Conservation (phyloP, 2,797 vertebrate species). For the Enteromius anoplus region DNA sequence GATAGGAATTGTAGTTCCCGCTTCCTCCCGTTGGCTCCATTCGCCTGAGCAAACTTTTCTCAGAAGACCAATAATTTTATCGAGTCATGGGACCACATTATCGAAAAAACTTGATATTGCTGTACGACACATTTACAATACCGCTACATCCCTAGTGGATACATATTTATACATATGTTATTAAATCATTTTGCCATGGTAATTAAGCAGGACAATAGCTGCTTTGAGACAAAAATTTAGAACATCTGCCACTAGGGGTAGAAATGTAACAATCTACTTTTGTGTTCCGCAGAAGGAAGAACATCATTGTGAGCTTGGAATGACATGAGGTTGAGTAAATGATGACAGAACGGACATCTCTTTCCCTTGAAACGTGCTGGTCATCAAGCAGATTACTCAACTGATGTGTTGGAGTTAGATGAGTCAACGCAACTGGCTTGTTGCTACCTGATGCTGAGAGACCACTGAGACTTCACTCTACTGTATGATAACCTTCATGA, state of each 20-base stretch:
- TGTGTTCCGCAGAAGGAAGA: neutral
- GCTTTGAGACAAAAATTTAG: neutral
- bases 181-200: neutral
- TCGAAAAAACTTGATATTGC: too few species aligned
- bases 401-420: neutral
- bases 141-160: too few species aligned
- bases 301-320: neutral
- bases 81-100: too few species aligned
- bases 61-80: too few species aligned
- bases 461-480: constrained; percentile 9
- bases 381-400: constrained; percentile 34
- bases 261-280: neutral
- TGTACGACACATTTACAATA: too few species aligned
- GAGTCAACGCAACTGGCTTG: neutral
- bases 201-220: neutral
- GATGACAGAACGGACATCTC: neutral
- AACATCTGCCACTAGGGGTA: neutral
- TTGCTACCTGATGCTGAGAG: constrained; percentile 1
- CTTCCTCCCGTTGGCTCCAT: too few species aligned
- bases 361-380: neutral
- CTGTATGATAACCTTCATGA: constrained; percentile 33
- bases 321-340: neutral
- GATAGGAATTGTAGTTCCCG: too few species aligned
- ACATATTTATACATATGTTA: neutral
- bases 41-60: too few species aligned